A percentile compares a stretch with the other conserved stretches of the same genome.
These are phyloP conservation scores for Dromius quadrimaculatus DNA, from an alignment of 2,888 invertebrate species.

Conservation along the genomic window DNA sequence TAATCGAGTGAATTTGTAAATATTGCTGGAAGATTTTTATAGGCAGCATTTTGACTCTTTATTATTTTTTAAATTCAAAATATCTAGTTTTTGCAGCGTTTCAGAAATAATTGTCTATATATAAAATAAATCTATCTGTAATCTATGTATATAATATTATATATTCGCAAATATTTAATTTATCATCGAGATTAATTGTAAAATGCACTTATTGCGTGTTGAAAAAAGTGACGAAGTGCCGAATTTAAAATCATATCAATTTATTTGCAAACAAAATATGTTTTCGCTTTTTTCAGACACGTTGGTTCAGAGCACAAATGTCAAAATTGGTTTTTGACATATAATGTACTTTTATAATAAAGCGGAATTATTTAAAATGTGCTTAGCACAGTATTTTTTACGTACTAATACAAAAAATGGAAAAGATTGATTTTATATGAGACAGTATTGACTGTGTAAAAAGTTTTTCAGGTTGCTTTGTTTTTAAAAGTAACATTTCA, in stretches of 20 bases:
- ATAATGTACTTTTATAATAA: constrained; percentile 43
- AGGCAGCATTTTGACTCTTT: constrained; percentile 19
- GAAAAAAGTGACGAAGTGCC: constrained; percentile 11
- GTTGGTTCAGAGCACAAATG: constrained; percentile 17
- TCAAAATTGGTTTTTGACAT: constrained; percentile 31
- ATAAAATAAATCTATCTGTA: constrained; percentile 21
- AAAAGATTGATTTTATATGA: constrained; percentile 37
- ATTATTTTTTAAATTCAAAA: constrained; percentile 3
- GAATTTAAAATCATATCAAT: background rate
- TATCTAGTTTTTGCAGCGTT: constrained; percentile 11
- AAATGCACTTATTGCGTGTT: constrained; percentile 17
- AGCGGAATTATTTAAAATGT: constrained; percentile 35
- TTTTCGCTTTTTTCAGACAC: constrained; percentile 26
- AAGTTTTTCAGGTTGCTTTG: constrained; percentile 34
- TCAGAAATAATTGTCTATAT: constrained; percentile 32
- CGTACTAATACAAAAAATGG: constrained; percentile 38
- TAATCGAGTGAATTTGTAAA: constrained; percentile 17
- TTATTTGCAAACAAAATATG: too few species aligned
- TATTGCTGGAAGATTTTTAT: constrained; percentile 8
- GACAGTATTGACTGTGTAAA: constrained; percentile 19
- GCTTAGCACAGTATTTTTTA: constrained; percentile 39
- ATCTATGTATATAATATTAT: constrained; percentile 39
- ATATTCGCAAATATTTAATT: constrained; percentile 39
- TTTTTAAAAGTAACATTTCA: constrained; percentile 38
- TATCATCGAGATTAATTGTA: constrained; percentile 19